Evolutionary conservation across 2,888 invertebrate species (phyloP), one percentile per base, ranked within the genome.

Genomic region (Clistopyga incitator): DNA sequence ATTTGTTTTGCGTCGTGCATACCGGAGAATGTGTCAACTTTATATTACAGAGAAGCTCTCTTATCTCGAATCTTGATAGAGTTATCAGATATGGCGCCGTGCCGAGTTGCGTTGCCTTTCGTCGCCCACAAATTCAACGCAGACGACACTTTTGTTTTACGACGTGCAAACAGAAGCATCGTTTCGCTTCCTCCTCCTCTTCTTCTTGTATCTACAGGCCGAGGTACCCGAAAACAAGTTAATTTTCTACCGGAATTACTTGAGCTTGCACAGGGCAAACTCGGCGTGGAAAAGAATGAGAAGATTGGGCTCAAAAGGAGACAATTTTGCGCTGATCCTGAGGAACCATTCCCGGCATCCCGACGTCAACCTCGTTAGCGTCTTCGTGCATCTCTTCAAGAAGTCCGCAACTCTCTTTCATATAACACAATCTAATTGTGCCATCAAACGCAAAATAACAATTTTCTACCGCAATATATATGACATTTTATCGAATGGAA

Each of bases 71-170:
- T 84, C 84, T 77, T 61, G 84, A 84, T 84, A 81, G 74, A 81
- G 80, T 84, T 84, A 84, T 84, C 84, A 84, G 84, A 81, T 84
- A 84, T 78, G 84, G 80, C 81, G 84, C 80, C 81, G 75, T 34
- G 67, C 78, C 70, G 47, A 50, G 23, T 83, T 64, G 18, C 81
- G 80, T 70, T 72, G 76, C 77, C 70, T 78, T 84, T 84, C 68
- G 65, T 81, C 68, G 59, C 80, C 47, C 38, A 61, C 72, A 45
- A 34, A 59, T 67, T 38, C 4, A 61, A 52, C 38, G 15, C 59
- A 68, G 64, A 29, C 68, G 4, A 68, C 67, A 78, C 75, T 74
- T 83, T 83, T 80, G 76, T 72, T 83, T 83, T 80, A 83, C 77
- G 76, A 80, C 61, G 65, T 25, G 77, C 38, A 83, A 83, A 77